Percentiles rank a stretch among this genome's conserved stretches.
Evolutionary conservation across 2,113 vertebrate genomes (phyloP).

Genomic region (Channa argus): DNA sequence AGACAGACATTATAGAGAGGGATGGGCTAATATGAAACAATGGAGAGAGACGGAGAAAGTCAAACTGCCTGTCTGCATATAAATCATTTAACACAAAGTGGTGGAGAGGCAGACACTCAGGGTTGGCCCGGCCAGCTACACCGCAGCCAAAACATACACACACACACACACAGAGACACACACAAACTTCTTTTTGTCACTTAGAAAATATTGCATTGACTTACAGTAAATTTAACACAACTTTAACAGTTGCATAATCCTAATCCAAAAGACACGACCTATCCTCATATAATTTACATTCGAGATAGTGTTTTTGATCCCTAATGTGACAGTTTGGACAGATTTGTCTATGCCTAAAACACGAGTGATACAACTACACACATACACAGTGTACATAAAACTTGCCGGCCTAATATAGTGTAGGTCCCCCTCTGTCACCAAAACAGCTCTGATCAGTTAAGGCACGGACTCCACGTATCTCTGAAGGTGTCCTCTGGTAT

Average conservation of each 20-base stretch:
- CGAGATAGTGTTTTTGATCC: no score
- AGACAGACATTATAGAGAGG: constrained; percentile 40
- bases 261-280: no score
- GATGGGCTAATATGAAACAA: constrained; percentile 49
- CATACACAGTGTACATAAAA: neutral
- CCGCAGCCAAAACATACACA: constrained; percentile 24
- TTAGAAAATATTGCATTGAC: constrained; percentile 9
- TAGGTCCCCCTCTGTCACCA: no score
- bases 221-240: neutral
- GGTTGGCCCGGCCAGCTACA: constrained; percentile 9
- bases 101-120: constrained; percentile 52
- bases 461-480: no score
- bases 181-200: constrained; percentile 38
- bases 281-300: no score
- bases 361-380: neutral
- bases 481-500: no score
- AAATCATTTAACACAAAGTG: constrained; percentile 70
- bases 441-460: no score
- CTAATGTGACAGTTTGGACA: neutral
- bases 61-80: constrained; percentile 62
- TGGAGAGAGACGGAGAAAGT: constrained; percentile 27
- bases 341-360: neutral
- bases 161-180: neutral
- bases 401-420: no score
- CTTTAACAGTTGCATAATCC: no score